Evolutionary conservation across 2,113 vertebrate genomes (phyloP).

Genomic region (Capricornis sumatraensis): DNA sequence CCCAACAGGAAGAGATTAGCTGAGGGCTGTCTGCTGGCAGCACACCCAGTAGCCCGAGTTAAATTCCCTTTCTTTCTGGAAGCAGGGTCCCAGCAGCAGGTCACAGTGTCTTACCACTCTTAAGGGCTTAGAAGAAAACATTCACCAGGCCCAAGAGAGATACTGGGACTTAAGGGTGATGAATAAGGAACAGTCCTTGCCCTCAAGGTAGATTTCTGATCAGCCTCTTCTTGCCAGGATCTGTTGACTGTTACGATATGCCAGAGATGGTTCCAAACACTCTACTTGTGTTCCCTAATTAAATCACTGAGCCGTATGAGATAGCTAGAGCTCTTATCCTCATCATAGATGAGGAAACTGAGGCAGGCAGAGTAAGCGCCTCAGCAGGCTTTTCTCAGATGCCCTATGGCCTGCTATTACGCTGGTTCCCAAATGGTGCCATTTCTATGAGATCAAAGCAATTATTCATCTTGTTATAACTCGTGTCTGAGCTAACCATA

Average conservation of each 20-base stretch:
- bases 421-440: not conserved
- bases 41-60: not conserved
- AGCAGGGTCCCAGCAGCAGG: not conserved
- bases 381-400: not conserved
- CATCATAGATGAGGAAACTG: not conserved
- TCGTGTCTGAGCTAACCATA: not conserved
- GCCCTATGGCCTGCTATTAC: not conserved
- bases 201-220: not conserved
- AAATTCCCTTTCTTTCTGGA: slow-evolving; percentile 9
- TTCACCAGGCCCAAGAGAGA: not conserved
- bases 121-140: not conserved
- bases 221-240: not conserved
- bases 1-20: no score
- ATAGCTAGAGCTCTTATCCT: not conserved
- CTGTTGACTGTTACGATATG: not conserved
- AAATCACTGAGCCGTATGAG: not conserved
- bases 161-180: not conserved
- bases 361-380: not conserved
- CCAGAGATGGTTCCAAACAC: not conserved
- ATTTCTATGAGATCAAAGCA: not conserved
- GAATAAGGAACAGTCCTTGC: not conserved
- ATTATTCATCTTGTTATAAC: not conserved
- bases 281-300: not conserved
- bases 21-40: not conserved
- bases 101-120: not conserved